Conservation (phyloP, 2,888 invertebrate species). For the Phaonia tiefii region DNA sequence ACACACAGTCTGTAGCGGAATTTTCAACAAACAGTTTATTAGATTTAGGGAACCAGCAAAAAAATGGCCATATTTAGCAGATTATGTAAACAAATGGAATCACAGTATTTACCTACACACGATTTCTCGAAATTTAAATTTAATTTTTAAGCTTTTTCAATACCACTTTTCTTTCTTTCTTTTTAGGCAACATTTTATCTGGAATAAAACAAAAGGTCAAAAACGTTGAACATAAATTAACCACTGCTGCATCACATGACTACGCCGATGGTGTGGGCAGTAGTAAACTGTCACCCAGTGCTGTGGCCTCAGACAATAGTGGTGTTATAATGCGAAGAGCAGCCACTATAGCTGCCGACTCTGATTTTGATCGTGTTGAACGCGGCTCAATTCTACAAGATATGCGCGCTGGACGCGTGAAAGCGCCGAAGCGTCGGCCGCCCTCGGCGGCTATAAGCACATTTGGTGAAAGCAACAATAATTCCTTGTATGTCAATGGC, state of each 20-base stretch:
- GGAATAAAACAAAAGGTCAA: slow-evolving; percentile 84
- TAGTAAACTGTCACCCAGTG: slow-evolving; percentile 78
- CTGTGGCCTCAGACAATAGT: slow-evolving; percentile 70
- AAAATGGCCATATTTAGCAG: too few species aligned
- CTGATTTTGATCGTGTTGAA: slow-evolving; percentile 86
- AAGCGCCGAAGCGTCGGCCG: slow-evolving; percentile 84
- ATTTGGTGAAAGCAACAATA: slow-evolving; percentile 77
- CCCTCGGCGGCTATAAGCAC: slow-evolving; percentile 82
- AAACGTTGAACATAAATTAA: slow-evolving; percentile 82
- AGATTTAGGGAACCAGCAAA: too few species aligned
- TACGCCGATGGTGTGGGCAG: slow-evolving; percentile 81
- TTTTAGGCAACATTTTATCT: slow-evolving; percentile 82
- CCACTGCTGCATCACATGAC: slow-evolving; percentile 77
- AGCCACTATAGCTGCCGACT: slow-evolving; percentile 76
- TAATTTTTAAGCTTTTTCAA: too few species aligned
- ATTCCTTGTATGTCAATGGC: slow-evolving; percentile 78
- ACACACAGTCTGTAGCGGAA: too few species aligned
- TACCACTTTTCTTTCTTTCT: neutral
- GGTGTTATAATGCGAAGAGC: slow-evolving; percentile 74
- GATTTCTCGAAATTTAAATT: too few species aligned
- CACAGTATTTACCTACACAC: too few species aligned
- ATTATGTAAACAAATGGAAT: too few species aligned
- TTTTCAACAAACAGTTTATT: too few species aligned
- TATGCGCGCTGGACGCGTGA: slow-evolving; percentile 83
- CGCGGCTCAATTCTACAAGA: slow-evolving; percentile 84